These are phyloP conservation scores for Drosophila sproati DNA, from an alignment of 1,140 invertebrate genomes.

Conservation along the genomic window DNA sequence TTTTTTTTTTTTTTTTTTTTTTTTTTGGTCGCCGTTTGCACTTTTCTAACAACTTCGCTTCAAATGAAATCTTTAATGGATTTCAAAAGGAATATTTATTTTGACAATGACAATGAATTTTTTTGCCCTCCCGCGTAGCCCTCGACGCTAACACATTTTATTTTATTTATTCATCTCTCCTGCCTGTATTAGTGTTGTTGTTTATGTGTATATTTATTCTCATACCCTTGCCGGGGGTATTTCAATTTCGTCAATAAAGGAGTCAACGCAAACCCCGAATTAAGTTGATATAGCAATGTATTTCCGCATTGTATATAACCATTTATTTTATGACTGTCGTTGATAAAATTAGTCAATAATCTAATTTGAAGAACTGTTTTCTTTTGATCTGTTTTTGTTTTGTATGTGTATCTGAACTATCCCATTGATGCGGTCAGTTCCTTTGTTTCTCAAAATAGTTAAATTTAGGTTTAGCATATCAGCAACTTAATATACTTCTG, in stretches of 20 bases:
- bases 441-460: too few species aligned
- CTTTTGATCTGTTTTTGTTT: not conserved
- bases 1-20: constrained; percentile 13
- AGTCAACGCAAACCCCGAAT: too few species aligned
- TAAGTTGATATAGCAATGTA: too few species aligned
- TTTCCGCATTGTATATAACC: too few species aligned
- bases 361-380: not conserved
- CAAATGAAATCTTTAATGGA: constrained; percentile 73
- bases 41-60: constrained; percentile 68
- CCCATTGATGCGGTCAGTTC: too few species aligned
- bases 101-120: constrained; percentile 76
- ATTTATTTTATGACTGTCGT: too few species aligned
- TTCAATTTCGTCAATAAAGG: not conserved
- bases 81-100: constrained; percentile 76
- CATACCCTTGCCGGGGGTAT: not conserved
- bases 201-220: not conserved
- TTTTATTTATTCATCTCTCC: constrained; percentile 64
- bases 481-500: too few species aligned
- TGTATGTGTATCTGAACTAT: too few species aligned
- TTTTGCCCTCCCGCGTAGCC: constrained; percentile 26
- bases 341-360: too few species aligned
- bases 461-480: too few species aligned
- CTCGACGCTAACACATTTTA: constrained; percentile 34
- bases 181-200: constrained; percentile 11
- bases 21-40: constrained; percentile 59